These are phyloP conservation scores for Apomyelois bistriatella DNA, from an alignment of 2,888 invertebrate genomes.

Conservation along the genomic window DNA sequence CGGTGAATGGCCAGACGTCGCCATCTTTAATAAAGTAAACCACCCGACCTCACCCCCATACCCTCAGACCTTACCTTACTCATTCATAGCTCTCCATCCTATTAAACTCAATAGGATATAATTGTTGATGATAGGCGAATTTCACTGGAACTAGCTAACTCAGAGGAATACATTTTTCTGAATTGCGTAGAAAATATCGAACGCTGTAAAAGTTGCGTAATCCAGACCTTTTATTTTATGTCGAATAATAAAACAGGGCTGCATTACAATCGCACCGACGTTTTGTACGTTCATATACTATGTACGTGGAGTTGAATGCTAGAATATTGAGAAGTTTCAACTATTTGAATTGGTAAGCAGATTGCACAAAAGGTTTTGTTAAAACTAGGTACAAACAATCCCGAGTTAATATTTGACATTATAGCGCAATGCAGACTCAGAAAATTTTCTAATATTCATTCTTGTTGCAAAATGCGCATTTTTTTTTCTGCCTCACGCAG, in stretches of 20 bases:
- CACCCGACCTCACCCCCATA: not conserved
- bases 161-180: not conserved
- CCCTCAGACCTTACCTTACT: not conserved
- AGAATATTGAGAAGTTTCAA: not conserved
- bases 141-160: not conserved
- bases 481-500: too few species aligned
- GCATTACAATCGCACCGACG: not conserved
- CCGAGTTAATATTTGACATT: not conserved
- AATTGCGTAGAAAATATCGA: not conserved
- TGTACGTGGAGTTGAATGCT: not conserved
- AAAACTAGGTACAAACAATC: not conserved
- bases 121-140: not conserved
- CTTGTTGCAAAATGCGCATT: too few species aligned
- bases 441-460: too few species aligned
- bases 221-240: not conserved
- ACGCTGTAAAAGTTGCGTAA: not conserved
- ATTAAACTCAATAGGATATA: not conserved
- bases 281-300: not conserved
- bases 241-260: not conserved
- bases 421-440: not conserved
- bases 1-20: conserved; percentile 34
- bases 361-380: not conserved
- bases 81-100: not conserved
- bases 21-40: conserved; percentile 31
- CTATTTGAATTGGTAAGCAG: not conserved